Evolutionary conservation across 1,140 invertebrate species (phyloP), one percentile per base, ranked within the genome.

Genomic region (Drosophila melanogaster): DNA sequence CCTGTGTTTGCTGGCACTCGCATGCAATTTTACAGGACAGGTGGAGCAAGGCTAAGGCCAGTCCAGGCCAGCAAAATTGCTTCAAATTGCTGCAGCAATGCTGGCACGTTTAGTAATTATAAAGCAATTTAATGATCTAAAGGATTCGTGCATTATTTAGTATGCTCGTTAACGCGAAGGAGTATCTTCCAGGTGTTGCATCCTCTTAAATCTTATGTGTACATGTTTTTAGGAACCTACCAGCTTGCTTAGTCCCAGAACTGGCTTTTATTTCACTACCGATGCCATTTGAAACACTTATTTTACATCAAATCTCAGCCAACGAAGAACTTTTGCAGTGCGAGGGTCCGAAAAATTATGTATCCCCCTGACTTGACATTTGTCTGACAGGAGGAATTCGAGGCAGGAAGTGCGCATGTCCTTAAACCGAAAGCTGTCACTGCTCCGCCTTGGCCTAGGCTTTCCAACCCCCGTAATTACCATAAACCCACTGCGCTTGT

Each of bases 291-390:
- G 78, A 43, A 19, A 15, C 19, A 19, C 40, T 10, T 22, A 19
- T 58, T 81, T 58, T 57, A 35, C 53, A 61, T 53, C 1, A 54
- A 60, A 38, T 71, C 49, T 60, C 24, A 12, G 51, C 10, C 37
- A 59, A 58, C 40, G 40, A 54, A 50, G 38, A 38, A 51, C 55
- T 67, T 66, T 62, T 75, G 35, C 70, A 71, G 76, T 84, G 84
- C 77, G 84, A 84, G 79, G 84, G 79, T 87, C 84, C 77, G 84
- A 89, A 87, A 87, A 89, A 89, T 71, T 89, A 59, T 89, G 84
- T 89, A 89, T 89, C 84, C 84, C 61, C 30, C 44, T 47, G 66
- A 84, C 40, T 66, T 89, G 84, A 89, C 84, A 89, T 49, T 67
- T 74, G 64, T 35, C 57, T 65, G 60, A 50, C 78, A 79, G 77